Evolutionary conservation across 2,113 vertebrate genomes (phyloP).

Genomic region (Brienomyrus longianalis): DNA sequence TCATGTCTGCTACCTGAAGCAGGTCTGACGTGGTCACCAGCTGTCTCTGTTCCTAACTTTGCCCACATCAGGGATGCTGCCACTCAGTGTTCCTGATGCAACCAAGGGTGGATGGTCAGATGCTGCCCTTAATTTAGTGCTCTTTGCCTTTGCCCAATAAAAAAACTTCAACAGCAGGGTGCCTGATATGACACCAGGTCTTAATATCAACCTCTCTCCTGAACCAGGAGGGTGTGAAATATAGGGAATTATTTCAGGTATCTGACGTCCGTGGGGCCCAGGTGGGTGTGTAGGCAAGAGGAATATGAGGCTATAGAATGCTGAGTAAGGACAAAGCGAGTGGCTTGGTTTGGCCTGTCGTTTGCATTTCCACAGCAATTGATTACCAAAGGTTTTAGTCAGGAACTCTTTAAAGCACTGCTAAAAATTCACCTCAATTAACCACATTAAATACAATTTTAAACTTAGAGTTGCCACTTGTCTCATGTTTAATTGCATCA

Average conservation of each 20-base stretch:
- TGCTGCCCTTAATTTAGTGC: background rate
- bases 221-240: background rate
- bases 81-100: background rate
- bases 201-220: background rate
- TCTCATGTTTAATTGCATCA: background rate
- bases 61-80: background rate
- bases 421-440: background rate
- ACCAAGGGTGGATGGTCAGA: background rate
- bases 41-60: background rate
- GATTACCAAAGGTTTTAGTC: background rate
- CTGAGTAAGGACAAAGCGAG: background rate
- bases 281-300: background rate
- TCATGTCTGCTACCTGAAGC: background rate
- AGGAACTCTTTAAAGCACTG: background rate
- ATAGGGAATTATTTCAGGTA: background rate
- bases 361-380: background rate
- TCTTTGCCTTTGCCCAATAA: background rate
- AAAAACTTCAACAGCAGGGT: background rate
- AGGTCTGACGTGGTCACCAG: background rate
- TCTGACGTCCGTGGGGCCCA: background rate
- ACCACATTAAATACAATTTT: background rate
- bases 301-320: background rate
- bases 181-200: background rate
- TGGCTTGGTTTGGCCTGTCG: background rate
- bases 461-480: background rate